phyloP scores from a whole-genome alignment of 2,888 invertebrate species.

The Hirtodrosophila confusa region DNA sequence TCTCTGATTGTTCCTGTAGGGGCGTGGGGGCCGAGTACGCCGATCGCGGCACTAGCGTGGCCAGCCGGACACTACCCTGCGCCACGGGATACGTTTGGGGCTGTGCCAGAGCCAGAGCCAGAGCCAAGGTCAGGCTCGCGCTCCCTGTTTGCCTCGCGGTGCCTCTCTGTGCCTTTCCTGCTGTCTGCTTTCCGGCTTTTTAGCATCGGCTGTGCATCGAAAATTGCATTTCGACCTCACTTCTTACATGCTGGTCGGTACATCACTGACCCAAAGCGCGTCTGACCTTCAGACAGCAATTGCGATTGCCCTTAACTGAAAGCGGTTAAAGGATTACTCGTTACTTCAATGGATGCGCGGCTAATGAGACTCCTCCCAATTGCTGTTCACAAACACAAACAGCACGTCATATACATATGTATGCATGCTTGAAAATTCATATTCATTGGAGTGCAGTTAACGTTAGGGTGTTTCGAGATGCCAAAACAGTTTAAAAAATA shows the following conservation, averaged over 20 bases:
- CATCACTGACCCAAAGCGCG: constrained; percentile 12
- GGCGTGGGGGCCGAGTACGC: constrained; percentile 60
- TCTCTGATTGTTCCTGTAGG: constrained; percentile 27
- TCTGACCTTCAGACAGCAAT: constrained; percentile 40
- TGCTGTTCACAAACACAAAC: constrained; percentile 25
- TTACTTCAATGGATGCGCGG: constrained; percentile 26
- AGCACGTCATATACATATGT: background rate
- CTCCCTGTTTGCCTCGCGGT: constrained; percentile 8
- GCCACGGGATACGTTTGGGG: constrained; percentile 34
- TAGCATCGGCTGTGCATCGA: constrained; percentile 26
- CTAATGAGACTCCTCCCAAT: constrained; percentile 43
- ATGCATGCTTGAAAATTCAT: constrained; percentile 15
- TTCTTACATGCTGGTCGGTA: constrained; percentile 52
- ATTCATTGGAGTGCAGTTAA: constrained; percentile 5
- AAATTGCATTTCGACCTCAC: constrained; percentile 52
- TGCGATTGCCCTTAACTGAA: constrained; percentile 45
- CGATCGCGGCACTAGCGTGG: constrained; percentile 70
- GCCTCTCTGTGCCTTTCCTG: constrained; percentile 12
- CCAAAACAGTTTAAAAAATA: background rate
- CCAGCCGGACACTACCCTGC: constrained; percentile 54
- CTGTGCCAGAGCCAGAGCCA: constrained; percentile 44
- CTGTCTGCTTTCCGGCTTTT: constrained; percentile 5
- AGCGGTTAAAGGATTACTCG: constrained; percentile 39
- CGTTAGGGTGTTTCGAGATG: constrained; percentile 20
- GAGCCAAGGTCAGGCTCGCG: constrained; percentile 26